Base-by-base conservation (phyloP, 2,888 invertebrate species). In the Drosophila borealis region DNA sequence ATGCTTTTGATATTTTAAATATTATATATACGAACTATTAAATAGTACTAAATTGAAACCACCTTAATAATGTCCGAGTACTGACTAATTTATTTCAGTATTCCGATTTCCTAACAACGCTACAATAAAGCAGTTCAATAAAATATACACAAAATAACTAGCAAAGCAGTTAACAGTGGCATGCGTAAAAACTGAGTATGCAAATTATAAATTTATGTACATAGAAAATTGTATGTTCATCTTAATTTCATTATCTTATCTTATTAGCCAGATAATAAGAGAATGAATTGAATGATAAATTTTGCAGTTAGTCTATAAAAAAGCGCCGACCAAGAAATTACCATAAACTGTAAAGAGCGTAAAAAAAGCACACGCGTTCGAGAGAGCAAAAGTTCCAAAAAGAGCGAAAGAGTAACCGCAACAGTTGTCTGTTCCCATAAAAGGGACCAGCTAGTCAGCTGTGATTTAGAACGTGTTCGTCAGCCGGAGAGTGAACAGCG, bases 401-500 rank as follows among this genome's bases (percentile, higher is more conserved):
- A 45, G 13, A 45, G 25, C 21, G 25, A 14, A 8, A 45, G 11
- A 45, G 25, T 14, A 25, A 9, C 4, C 9, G 55, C 55, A 55
- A 55, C 55, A 55, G 55, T 36, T 45, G 55, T 25, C 36, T 45
- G 45, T 45, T 45, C 17, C 17, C 13, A 55, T 45, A 55, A 55
- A 54, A 55, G 25, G 14, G 21, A 11, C 14, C 36, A 25, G 14
- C 14, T 9, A 1, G 45, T 45, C 55, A 55, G 55, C 55, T 55
- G 55, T 34, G 14, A 14, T 21, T 25, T 25, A 55, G 45, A 36
- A 45, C 55, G 8, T 17, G 13, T 25, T 44, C 25, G 45, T 2
- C 21, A 13, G 45, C 44, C 39, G 66, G 41, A 55, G 45, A 44
- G 48, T 25, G 25, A 65, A 70, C 70, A 76, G 64, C 74, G 73